phyloP scores from a whole-genome alignment of 2,113 vertebrate genomes.

The Serinus canaria region DNA sequence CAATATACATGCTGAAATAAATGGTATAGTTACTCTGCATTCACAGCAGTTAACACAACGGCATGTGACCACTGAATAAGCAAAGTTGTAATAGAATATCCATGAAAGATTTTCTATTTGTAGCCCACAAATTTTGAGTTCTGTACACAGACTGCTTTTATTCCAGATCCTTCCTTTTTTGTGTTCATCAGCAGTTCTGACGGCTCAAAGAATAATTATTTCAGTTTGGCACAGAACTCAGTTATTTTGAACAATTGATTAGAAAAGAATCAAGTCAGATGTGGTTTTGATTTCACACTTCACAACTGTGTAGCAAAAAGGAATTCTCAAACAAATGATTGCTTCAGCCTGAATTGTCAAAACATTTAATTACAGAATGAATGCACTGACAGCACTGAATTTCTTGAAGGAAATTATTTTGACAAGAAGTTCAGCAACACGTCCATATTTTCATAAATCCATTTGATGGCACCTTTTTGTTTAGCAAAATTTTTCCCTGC shows the following conservation, averaged over 20 bases:
- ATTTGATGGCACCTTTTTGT: neutral
- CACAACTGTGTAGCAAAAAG: neutral
- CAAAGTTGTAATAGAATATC: neutral
- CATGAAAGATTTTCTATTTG: neutral
- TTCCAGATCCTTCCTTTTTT: neutral
- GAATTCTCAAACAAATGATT: neutral
- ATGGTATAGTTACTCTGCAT: neutral
- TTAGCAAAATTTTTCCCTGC: neutral
- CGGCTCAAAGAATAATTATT: neutral
- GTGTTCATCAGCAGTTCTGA: neutral
- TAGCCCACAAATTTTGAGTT: neutral
- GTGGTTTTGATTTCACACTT: slow-evolving; percentile 16
- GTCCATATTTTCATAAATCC: neutral
- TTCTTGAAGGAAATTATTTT: slow-evolving; percentile 17
- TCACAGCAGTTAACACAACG: neutral
- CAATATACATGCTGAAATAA: neutral
- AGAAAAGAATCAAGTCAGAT: slow-evolving; percentile 1
- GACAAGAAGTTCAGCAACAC: neutral
- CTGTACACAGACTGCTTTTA: neutral
- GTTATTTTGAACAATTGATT: slow-evolving; percentile 17
- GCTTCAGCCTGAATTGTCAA: slow-evolving; percentile 2
- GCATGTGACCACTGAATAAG: neutral
- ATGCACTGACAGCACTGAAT: neutral
- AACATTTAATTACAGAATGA: slow-evolving; percentile 19
- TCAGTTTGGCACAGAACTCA: neutral